A percentile compares a stretch with the other conserved stretches of the same genome.
These are phyloP conservation scores for Taphrorychus bicolor DNA, from an alignment of 2,888 invertebrate species.

Conservation along the genomic window DNA sequence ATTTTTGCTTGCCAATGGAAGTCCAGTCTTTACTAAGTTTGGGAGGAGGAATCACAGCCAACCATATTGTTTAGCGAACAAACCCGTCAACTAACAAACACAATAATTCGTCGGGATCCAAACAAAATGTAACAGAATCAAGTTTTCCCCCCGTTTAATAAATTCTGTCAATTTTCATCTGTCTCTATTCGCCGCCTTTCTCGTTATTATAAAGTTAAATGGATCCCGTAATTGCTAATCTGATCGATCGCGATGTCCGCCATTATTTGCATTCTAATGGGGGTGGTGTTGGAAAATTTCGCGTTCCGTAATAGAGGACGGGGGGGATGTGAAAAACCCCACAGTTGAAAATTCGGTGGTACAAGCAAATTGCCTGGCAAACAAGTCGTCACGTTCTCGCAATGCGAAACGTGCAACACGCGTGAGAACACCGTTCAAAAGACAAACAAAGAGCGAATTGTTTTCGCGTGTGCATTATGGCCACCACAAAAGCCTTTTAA, in stretches of 20 bases:
- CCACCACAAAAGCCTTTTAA: conserved; percentile 30
- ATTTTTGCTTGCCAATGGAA: too few relatives aligned
- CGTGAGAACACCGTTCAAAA: conserved; percentile 19
- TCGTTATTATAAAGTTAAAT: conserved; percentile 39
- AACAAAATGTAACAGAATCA: background rate
- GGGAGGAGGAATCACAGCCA: too few relatives aligned
- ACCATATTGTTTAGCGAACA: too few relatives aligned
- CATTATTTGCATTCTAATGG: conserved; percentile 13
- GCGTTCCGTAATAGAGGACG: background rate
- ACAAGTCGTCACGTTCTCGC: conserved; percentile 7
- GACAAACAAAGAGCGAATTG: conserved; percentile 27
- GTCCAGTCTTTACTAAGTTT: too few relatives aligned
- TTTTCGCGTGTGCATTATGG: conserved; percentile 26
- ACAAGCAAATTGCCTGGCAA: conserved; percentile 2
- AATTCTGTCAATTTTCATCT: conserved; percentile 27
- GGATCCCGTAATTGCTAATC: conserved; percentile 37
- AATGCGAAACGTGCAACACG: conserved; percentile 9
- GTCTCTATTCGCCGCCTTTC: conserved; percentile 18
- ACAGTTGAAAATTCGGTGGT: conserved; percentile 8
- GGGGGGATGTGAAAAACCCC: too few relatives aligned
- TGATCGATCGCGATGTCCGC: conserved; percentile 20
- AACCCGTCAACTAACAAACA: too few relatives aligned
- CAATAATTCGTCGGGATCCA: background rate
- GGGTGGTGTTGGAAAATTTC: conserved; percentile 8
- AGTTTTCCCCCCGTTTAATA: conserved; percentile 13